A percentile compares a stretch with the other conserved stretches of the same genome.
Conservation (phyloP, 2,888 invertebrate species). For the Candidula unifasciata region DNA sequence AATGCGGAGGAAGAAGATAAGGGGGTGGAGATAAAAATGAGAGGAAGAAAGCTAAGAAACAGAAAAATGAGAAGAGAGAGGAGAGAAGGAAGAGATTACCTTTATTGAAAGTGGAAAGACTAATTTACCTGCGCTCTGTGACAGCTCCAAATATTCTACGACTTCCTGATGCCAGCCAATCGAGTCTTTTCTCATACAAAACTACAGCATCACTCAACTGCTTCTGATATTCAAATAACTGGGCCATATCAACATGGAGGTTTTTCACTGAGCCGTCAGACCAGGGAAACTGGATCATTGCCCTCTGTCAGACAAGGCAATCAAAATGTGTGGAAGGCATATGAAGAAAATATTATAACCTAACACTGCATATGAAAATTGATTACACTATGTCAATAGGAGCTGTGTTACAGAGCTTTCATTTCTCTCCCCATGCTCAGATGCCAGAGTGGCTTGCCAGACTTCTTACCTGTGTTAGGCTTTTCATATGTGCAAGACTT, state of each 20-base stretch:
- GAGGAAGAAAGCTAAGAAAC: too few relatives aligned
- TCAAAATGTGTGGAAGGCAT: background rate
- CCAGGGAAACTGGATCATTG: slow-evolving; percentile 78
- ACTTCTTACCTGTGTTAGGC: too few relatives aligned
- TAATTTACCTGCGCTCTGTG: slow-evolving; percentile 74
- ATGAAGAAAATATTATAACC: background rate
- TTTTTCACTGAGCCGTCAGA: slow-evolving; percentile 77
- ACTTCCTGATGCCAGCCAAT: slow-evolving; percentile 76
- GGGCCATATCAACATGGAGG: slow-evolving; percentile 78
- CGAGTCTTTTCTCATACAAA: slow-evolving; percentile 76
- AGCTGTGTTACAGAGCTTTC: too few relatives aligned
- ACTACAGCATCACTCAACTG: slow-evolving; percentile 75
- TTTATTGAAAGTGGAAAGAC: background rate
- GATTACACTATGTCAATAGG: too few relatives aligned
- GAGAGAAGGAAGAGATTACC: too few relatives aligned
- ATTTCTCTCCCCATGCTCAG: too few relatives aligned
- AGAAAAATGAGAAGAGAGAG: too few relatives aligned
- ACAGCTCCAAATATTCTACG: slow-evolving; percentile 77
- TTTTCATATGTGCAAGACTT: too few relatives aligned
- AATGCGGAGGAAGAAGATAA: too few relatives aligned
- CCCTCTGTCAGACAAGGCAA: slow-evolving; percentile 64
- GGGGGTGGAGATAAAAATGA: too few relatives aligned
- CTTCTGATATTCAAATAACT: slow-evolving; percentile 78
- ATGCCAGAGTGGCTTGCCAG: too few relatives aligned
- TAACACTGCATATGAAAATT: background rate